Evolutionary conservation across 2,797 vertebrate genomes (phyloP), one percentile per base, ranked within the genome.

Genomic region (Scyliorhinus canicula): DNA sequence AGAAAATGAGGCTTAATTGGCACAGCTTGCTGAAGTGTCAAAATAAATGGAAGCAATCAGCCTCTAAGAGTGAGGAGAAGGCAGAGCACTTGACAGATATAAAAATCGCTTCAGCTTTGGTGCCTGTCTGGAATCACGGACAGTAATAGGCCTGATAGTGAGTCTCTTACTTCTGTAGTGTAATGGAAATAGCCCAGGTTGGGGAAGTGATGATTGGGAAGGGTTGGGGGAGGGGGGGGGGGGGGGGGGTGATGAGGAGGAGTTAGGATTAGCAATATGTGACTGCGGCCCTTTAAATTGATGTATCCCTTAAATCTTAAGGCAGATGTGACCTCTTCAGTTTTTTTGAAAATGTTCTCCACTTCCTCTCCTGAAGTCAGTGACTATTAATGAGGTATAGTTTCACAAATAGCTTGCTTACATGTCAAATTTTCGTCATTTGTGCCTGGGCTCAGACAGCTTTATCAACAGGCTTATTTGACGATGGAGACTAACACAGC

Each of bases 31-130:
- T 44, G 60, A 90, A 90, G 88, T 91, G 88, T 91, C 88, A 91
- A 63, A 91, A 63, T 91, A 91, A 91, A 91, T 91, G 88, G 88
- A 91, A 60, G 57, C n/a, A 91, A 91, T 91, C 88, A 91, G 19
- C 88, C n/a, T 44, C 57, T 26, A 91, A 65, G 88, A 91, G 60
- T 65, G 57, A 63, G 35, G 57, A 91, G 60, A 65, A 65, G 88
- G 88, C n/a, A 91, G 57, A 63, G n/a, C 57, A 21, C 60, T 65
- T 91, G 57, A 91, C 60, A 63, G 60, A 65, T 91, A 60, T 44
- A 26, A 91, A n/a, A 65, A 44, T 65, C 88, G 44, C 60, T 44
- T 26, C n/a, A 91, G 88, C 3, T 8, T 63, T 60, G 40, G 5
- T 44, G 60, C 60, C 19, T 63, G 60, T 65, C 60, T 91, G 26